phyloP scores from a whole-genome alignment of 2,797 vertebrate genomes.

The Chelonia mydas region DNA sequence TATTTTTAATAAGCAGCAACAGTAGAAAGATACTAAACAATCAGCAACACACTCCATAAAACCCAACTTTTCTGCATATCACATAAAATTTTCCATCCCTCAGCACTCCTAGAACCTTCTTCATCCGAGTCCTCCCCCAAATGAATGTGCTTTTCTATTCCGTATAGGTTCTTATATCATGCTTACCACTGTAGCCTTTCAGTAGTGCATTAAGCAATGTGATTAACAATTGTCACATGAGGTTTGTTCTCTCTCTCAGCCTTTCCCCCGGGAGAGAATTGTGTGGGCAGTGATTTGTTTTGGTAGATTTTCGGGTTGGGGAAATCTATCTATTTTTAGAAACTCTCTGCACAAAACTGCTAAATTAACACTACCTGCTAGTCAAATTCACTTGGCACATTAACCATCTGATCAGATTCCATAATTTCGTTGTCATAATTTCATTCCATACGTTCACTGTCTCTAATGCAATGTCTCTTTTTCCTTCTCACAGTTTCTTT shows the following conservation, averaged over 20 bases:
- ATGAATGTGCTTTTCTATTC: neutral
- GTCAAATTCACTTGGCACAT: neutral
- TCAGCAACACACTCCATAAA: neutral
- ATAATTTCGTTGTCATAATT: neutral
- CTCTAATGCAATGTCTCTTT: neutral
- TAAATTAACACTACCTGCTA: neutral
- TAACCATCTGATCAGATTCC: neutral
- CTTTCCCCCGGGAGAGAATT: neutral
- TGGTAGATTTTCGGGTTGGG: neutral
- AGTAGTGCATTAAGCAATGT: neutral
- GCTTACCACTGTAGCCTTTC: neutral
- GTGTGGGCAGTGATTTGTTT: neutral
- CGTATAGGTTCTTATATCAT: neutral
- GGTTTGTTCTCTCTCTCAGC: neutral
- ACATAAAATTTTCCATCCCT: neutral
- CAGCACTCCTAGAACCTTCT: neutral
- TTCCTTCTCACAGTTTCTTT: neutral
- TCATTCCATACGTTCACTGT: neutral
- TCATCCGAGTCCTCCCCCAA: neutral
- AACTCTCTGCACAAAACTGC: neutral
- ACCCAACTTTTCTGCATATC: neutral
- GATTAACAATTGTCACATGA: fast-evolving
- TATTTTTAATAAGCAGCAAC: neutral
- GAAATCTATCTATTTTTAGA: neutral
- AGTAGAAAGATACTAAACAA: neutral